Base-by-base conservation (phyloP, 2,113 vertebrate species). In the Gadus macrocephalus region DNA sequence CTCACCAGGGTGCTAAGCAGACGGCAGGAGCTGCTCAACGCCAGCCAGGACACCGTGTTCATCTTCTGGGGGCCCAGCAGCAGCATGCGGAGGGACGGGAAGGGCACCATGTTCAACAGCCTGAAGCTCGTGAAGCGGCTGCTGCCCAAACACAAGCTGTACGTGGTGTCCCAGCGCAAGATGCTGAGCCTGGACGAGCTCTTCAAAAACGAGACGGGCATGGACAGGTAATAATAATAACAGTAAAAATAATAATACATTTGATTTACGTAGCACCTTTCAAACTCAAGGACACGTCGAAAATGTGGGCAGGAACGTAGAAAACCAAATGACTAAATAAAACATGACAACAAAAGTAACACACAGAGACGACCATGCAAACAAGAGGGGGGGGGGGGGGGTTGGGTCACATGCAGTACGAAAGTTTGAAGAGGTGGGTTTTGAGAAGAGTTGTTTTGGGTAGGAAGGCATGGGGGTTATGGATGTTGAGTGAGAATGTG, bases 41-140 rank as follows among this genome's bases (percentile, higher is more conserved):
- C 83, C 49, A 96, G 94, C 85, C 94, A 93, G 0, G 95, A 94
- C 16, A 91, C 95, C 0, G 93, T 94, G 77, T 96, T 96, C 85
- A 93, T 98, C 88, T 96, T 97, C 92, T 98, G 96, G 96, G 96
- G 96, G 12, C 96, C 96, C 0, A 95, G 92, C 90, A 94, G 86
- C 89, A 92, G 93, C 88, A 96, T 98, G 95, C 91, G 94, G 62
- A 89, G 91, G 62, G 95, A 96, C 3, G 95, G 95, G 12, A 95
- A 93, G 84, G 96, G 95, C 28, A 83, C 92, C 49, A 91, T 96
- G 66, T 97, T 95, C 85, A 95, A 95, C 77, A 93, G 91, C 81
- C 91, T 98, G 71, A 92, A 92, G 78, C 91, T 95, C 65, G 86
- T 97, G 63, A 96, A 93, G 64, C 93, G 93, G 75, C 91, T 93